Evolutionary conservation across 2,113 vertebrate genomes (phyloP), one percentile per base, ranked within the genome.

Genomic region (Chionodraco myersi): DNA sequence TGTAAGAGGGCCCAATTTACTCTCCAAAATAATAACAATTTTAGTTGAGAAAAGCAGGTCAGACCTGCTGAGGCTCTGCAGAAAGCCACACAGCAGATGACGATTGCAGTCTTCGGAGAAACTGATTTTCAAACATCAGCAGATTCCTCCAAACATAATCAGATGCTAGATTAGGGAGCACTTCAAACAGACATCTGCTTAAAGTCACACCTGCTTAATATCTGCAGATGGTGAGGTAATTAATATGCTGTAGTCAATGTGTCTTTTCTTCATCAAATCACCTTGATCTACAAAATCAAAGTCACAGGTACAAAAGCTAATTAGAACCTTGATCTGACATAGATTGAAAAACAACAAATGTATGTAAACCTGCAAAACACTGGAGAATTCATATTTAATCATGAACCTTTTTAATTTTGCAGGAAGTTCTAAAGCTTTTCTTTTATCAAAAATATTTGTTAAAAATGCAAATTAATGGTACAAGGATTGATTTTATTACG

Each of bases 101-200:
- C 5, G 18, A 79, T 26, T 18, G 36, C 48, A 8, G 23, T 26
- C 9, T 6, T 12, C 26, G 0, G 0, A 23, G 15, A 51, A 57
- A 63, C 10, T 3, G 47, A 1, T 14, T 44, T 2, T 36, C 6
- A 54, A n/a, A 68, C 44, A 30, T 53, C 16, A 47, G 21, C 34
- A 45, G 49, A 71, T 9, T 70, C 18, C 9, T 1, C 14, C 2
- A 0, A 60, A 52, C 56, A 53, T 64, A 58, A 34, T 49, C 36
- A 21, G 16, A 18, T 5, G 2, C 1, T 6, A 15, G n/a, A 0
- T 34, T 47, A 47, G 26, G 4, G 4, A 64, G 4, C 9, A 3
- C 15, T 59, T 78, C 30, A 48, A 65, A 78, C 36, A 47, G 34
- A 67, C 59, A 72, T 59, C 34, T 56, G 62, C 30, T 30, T 12